Evolutionary conservation across 2,113 vertebrate genomes (phyloP).

Genomic region (Elaphurus davidianus): DNA sequence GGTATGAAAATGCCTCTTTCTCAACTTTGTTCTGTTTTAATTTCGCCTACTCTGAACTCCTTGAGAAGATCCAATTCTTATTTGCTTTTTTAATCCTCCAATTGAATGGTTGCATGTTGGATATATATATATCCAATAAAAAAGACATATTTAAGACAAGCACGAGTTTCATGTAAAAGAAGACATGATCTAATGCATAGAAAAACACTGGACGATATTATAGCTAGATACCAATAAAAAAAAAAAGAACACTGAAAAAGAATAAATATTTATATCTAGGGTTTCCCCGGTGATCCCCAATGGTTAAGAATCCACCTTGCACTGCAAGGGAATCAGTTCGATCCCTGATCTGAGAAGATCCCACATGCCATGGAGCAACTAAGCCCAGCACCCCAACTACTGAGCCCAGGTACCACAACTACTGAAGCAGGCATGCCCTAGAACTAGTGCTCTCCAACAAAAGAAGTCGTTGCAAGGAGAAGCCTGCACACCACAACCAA

Average conservation of each 20-base stretch:
- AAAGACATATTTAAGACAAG: not conserved
- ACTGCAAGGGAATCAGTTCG: not conserved
- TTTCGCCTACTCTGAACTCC: not conserved
- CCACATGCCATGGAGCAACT: not conserved
- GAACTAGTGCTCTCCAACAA: not conserved
- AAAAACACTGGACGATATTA: not conserved
- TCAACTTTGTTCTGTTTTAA: not conserved
- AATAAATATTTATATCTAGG: not conserved
- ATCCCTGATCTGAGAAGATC: not conserved
- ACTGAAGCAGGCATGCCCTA: not conserved
- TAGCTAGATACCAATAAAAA: not conserved
- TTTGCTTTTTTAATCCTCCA: not conserved
- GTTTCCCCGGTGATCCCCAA: not conserved
- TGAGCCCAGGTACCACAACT: not conserved
- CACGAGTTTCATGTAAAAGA: not conserved
- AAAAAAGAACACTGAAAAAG: not conserved
- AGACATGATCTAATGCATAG: not conserved
- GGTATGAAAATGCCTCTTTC: not conserved
- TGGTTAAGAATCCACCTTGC: not conserved
- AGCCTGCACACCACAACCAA: not conserved
- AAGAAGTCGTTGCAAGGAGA: not conserved
- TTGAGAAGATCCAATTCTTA: not conserved
- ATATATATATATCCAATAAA: not conserved
- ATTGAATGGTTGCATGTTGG: not conserved
- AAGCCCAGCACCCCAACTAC: not conserved